phyloP scores from a whole-genome alignment of 2,797 vertebrate genomes.

The Pangasius krempfi region DNA sequence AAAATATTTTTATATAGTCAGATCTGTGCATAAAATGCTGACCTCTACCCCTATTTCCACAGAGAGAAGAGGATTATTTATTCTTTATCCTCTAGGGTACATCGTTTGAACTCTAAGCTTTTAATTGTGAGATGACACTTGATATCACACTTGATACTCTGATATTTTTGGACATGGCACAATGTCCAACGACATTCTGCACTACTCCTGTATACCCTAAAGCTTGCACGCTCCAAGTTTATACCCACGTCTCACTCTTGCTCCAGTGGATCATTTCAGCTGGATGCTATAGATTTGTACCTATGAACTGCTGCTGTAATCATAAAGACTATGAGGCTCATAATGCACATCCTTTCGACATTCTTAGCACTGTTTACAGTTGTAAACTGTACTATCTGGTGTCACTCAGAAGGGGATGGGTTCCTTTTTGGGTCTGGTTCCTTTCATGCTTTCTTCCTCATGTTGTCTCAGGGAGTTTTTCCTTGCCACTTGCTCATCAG shows the following conservation, averaged over 20 bases:
- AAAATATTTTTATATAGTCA: neutral
- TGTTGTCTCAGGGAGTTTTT: neutral
- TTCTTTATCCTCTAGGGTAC: neutral
- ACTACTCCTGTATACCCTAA: neutral
- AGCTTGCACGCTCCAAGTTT: neutral
- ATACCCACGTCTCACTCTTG: neutral
- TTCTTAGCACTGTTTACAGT: too few relatives aligned
- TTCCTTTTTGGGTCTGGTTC: too few relatives aligned
- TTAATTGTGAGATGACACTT: neutral
- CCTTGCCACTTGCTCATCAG: neutral
- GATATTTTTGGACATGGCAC: neutral
- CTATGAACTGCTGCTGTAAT: neutral
- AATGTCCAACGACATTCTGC: neutral
- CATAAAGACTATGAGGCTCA: neutral
- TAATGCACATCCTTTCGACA: neutral
- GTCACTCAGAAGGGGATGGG: neutral
- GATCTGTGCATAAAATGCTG: neutral
- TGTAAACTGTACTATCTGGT: neutral
- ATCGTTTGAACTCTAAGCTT: neutral
- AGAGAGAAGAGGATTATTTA: neutral
- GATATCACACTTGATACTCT: neutral
- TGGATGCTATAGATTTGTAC: neutral
- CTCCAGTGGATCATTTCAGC: neutral
- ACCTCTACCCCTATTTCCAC: neutral
- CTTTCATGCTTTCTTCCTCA: neutral